Base-by-base conservation (phyloP, 1,140 invertebrate genomes). In the Drosophila neocordata region DNA sequence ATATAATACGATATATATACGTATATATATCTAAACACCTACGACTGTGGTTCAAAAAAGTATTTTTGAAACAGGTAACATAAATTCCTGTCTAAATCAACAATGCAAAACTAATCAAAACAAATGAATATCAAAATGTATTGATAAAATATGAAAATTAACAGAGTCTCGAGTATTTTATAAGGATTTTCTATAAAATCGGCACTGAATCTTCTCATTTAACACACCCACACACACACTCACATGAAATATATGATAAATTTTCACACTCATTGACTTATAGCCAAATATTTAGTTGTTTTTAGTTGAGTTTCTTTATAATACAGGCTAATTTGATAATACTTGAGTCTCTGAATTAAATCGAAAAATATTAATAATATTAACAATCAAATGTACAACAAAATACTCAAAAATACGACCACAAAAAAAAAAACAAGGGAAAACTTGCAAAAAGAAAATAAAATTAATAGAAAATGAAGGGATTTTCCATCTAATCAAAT, bases 371-470 rank as follows among this genome's bases (percentile, higher is more conserved):
- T n/a, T n/a, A 5, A 44, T 44, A 44, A 44, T 6, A 13, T 15
- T 20, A 48, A 12, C 37, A 4, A 38, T 38, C 0, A 38, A 38
- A 37, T 37, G 11, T 51, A 70, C 61, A 66, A 37, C 34, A 79
- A 83, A 88, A 87, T 88, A 88, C 83, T 87, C 82, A 87, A 76
- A 88, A 83, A 83, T 69, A 70, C 82, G 48, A 88, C 60, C 83
- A 88, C 74, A 53, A 55, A 18, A 60, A 70, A 62, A 67, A 24
- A 53, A 48, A 27, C n/a, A n/a, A n/a, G n/a, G 58, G 65, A 81
- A 67, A 89, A 69, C 73, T 89, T 88, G 77, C 77, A 89, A 88
- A 22, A 38, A 37, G 37, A 18, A 41, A 2, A 4, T 31, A 31
- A 22, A 41, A 2, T 4, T 31, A 31, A 22, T 48, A 48, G 15